Conservation (phyloP, 2,113 vertebrate genomes). For the Mugil cephalus region DNA sequence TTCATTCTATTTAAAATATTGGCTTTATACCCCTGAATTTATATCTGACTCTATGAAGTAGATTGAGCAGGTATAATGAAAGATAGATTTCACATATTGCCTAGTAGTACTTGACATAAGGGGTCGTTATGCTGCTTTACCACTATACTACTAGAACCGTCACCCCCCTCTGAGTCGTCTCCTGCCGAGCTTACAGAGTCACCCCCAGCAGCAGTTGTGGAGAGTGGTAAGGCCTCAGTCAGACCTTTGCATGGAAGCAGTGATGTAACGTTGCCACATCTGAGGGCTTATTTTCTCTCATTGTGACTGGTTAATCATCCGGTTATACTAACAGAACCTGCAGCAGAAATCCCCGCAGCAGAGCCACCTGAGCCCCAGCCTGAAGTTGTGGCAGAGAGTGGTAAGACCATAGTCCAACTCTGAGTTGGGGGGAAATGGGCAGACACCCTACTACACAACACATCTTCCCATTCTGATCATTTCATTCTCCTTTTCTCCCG, state of each 20-base stretch:
- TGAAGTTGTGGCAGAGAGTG: conserved; percentile 62
- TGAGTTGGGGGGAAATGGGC: conserved; percentile 21
- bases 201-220: conserved; percentile 35
- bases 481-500: conserved; percentile 12
- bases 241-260: conserved; percentile 31
- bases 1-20: neutral
- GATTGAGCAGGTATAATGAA: neutral
- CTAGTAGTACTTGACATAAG: neutral
- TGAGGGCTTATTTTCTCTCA: conserved; percentile 2
- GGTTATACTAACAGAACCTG: conserved; percentile 67
- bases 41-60: neutral
- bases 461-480: conserved; percentile 2
- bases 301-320: conserved; percentile 30
- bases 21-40: neutral
- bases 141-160: conserved; percentile 43
- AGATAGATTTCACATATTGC: neutral
- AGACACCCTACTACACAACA: neutral
- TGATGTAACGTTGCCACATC: conserved; percentile 1
- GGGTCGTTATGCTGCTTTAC: conserved; percentile 9
- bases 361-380: conserved; percentile 52
- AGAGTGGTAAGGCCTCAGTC: conserved; percentile 61
- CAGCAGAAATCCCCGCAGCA: conserved; percentile 58
- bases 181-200: conserved; percentile 43
- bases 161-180: conserved; percentile 34
- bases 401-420: conserved; percentile 66